phyloP scores from a whole-genome alignment of 2,888 invertebrate genomes.

The Scaptomyza tumidula region DNA sequence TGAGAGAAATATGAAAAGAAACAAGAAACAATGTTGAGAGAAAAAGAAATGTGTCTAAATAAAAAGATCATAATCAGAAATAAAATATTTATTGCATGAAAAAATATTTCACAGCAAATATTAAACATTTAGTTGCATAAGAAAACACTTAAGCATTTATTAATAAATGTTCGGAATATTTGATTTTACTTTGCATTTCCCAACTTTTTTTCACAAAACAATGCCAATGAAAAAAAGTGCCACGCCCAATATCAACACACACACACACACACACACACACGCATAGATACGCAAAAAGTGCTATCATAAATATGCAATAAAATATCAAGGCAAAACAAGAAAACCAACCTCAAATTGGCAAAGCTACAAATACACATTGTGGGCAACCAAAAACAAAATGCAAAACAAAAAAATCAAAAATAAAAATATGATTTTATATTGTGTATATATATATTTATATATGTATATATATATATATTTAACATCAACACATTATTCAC shows the following conservation, averaged over 20 bases:
- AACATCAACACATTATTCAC: constrained; percentile 58
- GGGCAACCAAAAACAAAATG: constrained; percentile 13
- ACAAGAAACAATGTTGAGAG: background rate
- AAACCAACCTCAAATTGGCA: constrained; percentile 1
- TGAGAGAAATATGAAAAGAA: background rate
- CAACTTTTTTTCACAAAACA: constrained; percentile 14
- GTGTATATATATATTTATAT: constrained; percentile 10
- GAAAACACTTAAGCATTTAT: background rate
- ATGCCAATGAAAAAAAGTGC: constrained; percentile 7
- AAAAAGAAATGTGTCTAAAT: too few relatives aligned
- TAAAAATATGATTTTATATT: too few relatives aligned
- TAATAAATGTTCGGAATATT: background rate
- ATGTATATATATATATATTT: constrained; percentile 29
- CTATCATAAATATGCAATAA: constrained; percentile 63
- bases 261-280: background rate
- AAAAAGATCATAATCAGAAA: background rate
- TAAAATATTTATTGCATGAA: background rate
- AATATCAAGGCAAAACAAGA: constrained; percentile 42
- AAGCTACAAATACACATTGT: constrained; percentile 16
- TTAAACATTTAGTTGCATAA: too few relatives aligned
- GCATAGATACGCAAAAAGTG: background rate
- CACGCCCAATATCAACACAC: constrained; percentile 6
- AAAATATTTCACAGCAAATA: too few relatives aligned
- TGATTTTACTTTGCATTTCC: background rate
- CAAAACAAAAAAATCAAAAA: constrained; percentile 23